phyloP scores from a whole-genome alignment of 2,888 invertebrate genomes.

The Cyclophora punctaria region DNA sequence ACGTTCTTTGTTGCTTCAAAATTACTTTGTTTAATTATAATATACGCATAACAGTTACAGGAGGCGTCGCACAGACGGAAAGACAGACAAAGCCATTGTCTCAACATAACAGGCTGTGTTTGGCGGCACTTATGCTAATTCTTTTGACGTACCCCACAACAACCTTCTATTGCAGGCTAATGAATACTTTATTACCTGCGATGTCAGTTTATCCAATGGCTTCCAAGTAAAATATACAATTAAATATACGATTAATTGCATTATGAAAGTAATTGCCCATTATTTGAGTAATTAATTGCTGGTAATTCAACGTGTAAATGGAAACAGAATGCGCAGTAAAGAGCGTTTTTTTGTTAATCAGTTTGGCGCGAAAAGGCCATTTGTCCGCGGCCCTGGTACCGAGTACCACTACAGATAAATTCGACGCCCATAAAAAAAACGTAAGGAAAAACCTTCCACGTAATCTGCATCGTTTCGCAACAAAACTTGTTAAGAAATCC shows the following conservation, averaged over 20 bases:
- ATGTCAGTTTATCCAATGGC: constrained; percentile 23
- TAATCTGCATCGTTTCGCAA: constrained; percentile 4
- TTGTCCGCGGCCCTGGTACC: constrained; percentile 46
- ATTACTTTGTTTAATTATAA: constrained; percentile 39
- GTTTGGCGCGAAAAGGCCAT: constrained; percentile 48
- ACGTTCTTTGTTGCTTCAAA: constrained; percentile 41
- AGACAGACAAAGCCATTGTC: constrained; percentile 71
- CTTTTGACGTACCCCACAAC: constrained; percentile 48
- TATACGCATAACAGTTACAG: constrained; percentile 46
- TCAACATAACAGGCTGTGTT: constrained; percentile 43
- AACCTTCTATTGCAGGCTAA: constrained; percentile 47
- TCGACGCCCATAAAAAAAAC: constrained; percentile 39
- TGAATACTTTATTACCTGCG: constrained; percentile 47
- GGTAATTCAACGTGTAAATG: too few relatives aligned
- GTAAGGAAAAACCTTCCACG: constrained; percentile 13
- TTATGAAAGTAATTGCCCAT: too few relatives aligned
- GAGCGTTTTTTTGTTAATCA: constrained; percentile 47
- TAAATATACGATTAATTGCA: too few relatives aligned
- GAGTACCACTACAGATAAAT: constrained; percentile 54
- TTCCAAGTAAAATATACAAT: too few relatives aligned
- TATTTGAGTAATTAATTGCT: too few relatives aligned
- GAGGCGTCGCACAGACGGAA: constrained; percentile 50
- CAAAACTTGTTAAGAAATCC: constrained; percentile 1
- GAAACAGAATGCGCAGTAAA: constrained; percentile 29
- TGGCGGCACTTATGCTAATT: constrained; percentile 69